phyloP scores from a whole-genome alignment of 2,888 invertebrate genomes.

The Drosophila ezoana region DNA sequence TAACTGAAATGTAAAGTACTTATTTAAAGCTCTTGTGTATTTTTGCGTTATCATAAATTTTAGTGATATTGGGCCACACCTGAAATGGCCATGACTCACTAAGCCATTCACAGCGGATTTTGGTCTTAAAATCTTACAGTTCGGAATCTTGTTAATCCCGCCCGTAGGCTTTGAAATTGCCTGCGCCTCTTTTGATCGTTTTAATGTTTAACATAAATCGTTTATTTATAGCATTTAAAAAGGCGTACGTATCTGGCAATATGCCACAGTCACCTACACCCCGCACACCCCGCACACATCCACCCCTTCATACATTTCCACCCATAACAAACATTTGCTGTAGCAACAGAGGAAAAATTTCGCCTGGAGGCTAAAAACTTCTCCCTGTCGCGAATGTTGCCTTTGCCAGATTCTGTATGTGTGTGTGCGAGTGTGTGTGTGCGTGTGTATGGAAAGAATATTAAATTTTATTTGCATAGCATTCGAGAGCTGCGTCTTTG shows the following conservation, averaged over 20 bases:
- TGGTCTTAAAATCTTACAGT: slow-evolving; percentile 4
- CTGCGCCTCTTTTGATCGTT: slow-evolving; percentile 51
- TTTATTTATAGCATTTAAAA: slow-evolving; percentile 57
- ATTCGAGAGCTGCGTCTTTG: slow-evolving; percentile 31
- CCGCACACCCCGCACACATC: not conserved
- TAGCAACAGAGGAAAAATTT: slow-evolving; percentile 23
- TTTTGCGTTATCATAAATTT: slow-evolving; percentile 3
- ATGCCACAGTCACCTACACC: slow-evolving; percentile 1
- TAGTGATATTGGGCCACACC: slow-evolving; percentile 14
- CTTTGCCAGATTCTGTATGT: not conserved
- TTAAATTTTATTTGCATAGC: slow-evolving; percentile 59
- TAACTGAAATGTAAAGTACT: slow-evolving; percentile 7
- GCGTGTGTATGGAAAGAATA: slow-evolving; percentile 36
- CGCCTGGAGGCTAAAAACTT: slow-evolving; percentile 37
- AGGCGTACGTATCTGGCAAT: slow-evolving; percentile 29
- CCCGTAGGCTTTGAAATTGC: slow-evolving; percentile 34
- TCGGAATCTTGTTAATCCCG: slow-evolving; percentile 33
- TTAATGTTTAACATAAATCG: slow-evolving; percentile 51
- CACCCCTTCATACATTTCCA: not conserved
- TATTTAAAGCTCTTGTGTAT: slow-evolving; percentile 1
- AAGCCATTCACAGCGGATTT: not conserved
- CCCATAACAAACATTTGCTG: slow-evolving; percentile 29
- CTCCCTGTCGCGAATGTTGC: slow-evolving; percentile 28
- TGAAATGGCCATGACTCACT: slow-evolving; percentile 7
- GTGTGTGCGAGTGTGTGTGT: slow-evolving; percentile 1